Evolutionary conservation across 2,113 vertebrate species (phyloP).

Genomic region (Bubo bubo): DNA sequence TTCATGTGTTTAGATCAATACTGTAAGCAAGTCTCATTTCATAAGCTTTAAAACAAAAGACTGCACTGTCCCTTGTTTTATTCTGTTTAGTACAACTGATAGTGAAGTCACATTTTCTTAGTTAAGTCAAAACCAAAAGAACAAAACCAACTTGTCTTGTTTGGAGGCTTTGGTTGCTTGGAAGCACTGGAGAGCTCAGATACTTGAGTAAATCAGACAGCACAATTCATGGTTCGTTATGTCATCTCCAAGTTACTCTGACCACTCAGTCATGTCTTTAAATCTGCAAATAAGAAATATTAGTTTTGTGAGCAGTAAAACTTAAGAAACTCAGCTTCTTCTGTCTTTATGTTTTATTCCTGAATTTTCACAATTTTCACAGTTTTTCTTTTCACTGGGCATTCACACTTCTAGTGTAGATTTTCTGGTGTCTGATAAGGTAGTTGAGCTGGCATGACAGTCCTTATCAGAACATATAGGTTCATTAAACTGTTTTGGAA

Average conservation of each 20-base stretch:
- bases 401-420: neutral
- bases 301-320: neutral
- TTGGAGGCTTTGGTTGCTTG: neutral
- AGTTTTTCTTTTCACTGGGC: neutral
- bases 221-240: neutral
- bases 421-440: neutral
- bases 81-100: neutral
- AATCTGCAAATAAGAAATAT: neutral
- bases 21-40: neutral
- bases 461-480: neutral
- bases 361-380: neutral
- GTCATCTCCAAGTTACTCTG: neutral
- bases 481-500: neutral
- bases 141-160: neutral
- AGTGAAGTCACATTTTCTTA: neutral
- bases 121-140: neutral
- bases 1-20: neutral
- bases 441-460: neutral
- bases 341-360: neutral
- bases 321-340: neutral
- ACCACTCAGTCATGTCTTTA: neutral
- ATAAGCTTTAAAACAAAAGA: neutral
- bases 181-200: neutral
- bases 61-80: neutral
- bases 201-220: neutral